Percentiles rank a stretch among this genome's conserved stretches.
Evolutionary conservation across 2,888 invertebrate genomes (phyloP).

Genomic region (Adelphocoris suturalis): DNA sequence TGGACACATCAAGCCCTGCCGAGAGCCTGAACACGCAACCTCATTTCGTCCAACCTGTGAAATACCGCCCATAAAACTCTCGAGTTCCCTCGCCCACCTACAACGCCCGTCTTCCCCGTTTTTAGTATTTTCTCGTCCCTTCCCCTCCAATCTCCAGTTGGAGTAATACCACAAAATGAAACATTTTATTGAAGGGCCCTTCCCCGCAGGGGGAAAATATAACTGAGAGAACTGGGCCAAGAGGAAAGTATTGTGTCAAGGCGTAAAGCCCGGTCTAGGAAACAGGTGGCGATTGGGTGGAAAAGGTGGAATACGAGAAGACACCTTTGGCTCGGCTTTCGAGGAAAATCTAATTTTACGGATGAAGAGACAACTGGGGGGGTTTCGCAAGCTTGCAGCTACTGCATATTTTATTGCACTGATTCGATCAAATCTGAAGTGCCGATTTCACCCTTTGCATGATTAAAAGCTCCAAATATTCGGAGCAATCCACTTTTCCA

Average conservation of each 20-base stretch:
- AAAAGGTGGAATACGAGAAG: conserved; percentile 17
- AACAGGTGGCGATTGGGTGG: conserved; percentile 34
- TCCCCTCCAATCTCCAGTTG: background rate
- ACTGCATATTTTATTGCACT: conserved; percentile 27
- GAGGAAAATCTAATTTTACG: conserved; percentile 52
- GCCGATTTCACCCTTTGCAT: conserved; percentile 3
- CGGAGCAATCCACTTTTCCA: background rate
- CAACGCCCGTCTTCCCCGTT: background rate
- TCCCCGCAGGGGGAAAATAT: background rate
- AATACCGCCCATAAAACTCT: conserved; percentile 40
- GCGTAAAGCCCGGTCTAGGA: conserved; percentile 24
- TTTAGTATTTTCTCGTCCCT: conserved; percentile 26
- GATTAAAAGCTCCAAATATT: background rate
- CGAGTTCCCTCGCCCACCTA: background rate
- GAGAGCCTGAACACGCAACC: conserved; percentile 1
- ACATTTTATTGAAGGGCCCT: conserved; percentile 5
- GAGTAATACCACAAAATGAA: conserved; percentile 11
- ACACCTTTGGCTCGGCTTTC: background rate
- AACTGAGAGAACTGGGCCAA: background rate
- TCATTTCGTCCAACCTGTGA: conserved; percentile 31
- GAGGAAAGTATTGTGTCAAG: background rate
- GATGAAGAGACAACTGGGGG: conserved; percentile 26
- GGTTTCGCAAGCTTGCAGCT: background rate
- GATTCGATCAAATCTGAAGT: conserved; percentile 11
- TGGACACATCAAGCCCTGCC: conserved; percentile 3